Evolutionary conservation across 1,140 invertebrate genomes (phyloP).

Genomic region (Bombus balteatus): DNA sequence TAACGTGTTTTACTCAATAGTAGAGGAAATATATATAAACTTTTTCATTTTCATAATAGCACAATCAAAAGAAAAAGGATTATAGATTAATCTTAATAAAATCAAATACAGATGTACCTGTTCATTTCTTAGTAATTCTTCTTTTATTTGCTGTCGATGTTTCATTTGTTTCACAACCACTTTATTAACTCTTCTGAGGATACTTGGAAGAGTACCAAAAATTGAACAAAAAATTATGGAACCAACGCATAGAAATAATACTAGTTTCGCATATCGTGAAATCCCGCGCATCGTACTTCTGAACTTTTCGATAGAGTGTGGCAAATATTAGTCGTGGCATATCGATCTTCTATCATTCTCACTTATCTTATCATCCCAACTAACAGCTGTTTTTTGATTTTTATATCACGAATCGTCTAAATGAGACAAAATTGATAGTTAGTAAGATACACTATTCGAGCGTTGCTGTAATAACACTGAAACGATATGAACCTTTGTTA

Average conservation of each 20-base stretch:
- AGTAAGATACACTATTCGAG: neutral
- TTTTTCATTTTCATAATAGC: neutral
- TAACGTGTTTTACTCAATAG: neutral
- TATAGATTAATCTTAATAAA: neutral
- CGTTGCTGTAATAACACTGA: too few species aligned
- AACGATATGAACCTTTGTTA: neutral
- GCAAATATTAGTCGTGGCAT: slow-evolving; percentile 36
- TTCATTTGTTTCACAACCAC: neutral
- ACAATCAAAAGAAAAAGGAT: neutral
- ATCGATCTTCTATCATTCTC: neutral
- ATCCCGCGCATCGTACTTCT: slow-evolving; percentile 40
- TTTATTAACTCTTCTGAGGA: neutral
- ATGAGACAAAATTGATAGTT: neutral
- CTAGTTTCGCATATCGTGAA: slow-evolving; percentile 16
- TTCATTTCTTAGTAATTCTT: neutral
- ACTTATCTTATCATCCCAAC: neutral
- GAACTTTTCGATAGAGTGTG: neutral
- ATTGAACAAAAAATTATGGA: slow-evolving; percentile 36
- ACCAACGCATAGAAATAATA: slow-evolving; percentile 26
- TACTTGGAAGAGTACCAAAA: neutral
- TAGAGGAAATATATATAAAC: neutral
- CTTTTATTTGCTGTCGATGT: neutral
- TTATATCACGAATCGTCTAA: neutral
- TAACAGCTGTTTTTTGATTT: neutral
- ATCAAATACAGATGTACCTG: slow-evolving; percentile 27